phyloP scores from a whole-genome alignment of 2,797 vertebrate species.

The Brachyrhaphis roseni region DNA sequence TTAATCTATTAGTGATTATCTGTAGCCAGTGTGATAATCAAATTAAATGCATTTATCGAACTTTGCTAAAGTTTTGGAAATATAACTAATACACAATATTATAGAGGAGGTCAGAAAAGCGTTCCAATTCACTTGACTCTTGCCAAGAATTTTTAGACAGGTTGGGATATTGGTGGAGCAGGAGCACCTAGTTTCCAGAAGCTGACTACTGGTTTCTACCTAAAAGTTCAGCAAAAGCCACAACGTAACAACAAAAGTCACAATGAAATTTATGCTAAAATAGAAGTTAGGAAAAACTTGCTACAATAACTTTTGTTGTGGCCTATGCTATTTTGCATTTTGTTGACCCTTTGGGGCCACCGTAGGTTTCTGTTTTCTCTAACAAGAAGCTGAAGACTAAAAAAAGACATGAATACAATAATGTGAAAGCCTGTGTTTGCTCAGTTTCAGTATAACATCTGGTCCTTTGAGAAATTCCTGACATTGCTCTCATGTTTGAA shows the following conservation, averaged over 20 bases:
- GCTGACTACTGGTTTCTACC: neutral
- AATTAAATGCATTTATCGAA: too few species aligned
- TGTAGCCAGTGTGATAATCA: too few species aligned
- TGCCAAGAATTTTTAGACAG: too few species aligned
- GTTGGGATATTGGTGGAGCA: too few species aligned
- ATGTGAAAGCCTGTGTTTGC: neutral
- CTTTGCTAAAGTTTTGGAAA: too few species aligned
- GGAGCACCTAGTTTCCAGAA: neutral
- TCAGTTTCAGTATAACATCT: neutral
- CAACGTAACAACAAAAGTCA: neutral
- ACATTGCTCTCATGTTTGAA: neutral
- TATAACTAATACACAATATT: too few species aligned
- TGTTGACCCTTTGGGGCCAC: neutral
- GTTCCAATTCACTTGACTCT: too few species aligned
- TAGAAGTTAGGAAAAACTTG: neutral
- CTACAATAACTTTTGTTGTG: neutral
- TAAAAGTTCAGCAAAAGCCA: neutral
- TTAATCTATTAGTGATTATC: too few species aligned
- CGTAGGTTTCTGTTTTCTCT: neutral
- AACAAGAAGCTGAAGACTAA: neutral
- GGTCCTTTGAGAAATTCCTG: neutral
- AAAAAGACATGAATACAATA: neutral
- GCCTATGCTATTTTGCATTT: too few species aligned
- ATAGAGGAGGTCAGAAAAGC: too few species aligned
- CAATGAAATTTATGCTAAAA: neutral